These are phyloP conservation scores for Hanleya hanleyi DNA, from an alignment of 2,888 invertebrate genomes.

Conservation along the genomic window DNA sequence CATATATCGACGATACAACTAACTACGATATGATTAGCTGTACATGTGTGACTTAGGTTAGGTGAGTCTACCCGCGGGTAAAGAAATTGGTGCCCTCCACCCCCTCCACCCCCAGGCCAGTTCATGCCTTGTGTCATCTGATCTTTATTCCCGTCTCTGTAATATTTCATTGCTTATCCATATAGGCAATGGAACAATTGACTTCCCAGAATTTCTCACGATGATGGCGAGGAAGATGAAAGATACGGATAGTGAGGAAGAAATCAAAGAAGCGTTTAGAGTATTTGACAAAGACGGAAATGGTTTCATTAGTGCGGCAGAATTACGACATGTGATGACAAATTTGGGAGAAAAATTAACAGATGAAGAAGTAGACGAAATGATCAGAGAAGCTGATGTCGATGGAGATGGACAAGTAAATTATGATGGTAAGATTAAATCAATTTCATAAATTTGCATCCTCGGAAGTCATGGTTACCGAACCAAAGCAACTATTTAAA, in stretches of 20 bases:
- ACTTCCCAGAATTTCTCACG: conserved; percentile 37
- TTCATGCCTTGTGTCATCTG: no score
- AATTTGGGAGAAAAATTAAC: conserved; percentile 6
- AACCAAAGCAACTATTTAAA: no score
- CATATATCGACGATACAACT: no score
- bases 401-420: conserved; percentile 6
- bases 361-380: neutral
- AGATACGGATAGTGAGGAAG: conserved; percentile 33
- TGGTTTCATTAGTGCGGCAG: conserved; percentile 34
- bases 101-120: no score
- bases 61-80: no score
- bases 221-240: conserved; percentile 40
- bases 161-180: no score
- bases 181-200: conserved; percentile 42
- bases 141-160: no score
- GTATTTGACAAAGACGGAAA: conserved; percentile 39
- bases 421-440: conserved; percentile 4
- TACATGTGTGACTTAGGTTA: no score
- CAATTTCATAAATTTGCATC: no score
- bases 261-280: conserved; percentile 37
- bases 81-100: no score
- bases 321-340: conserved; percentile 29
- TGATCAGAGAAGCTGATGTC: neutral
- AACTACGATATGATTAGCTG: no score
- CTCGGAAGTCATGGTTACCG: no score